Evolutionary conservation across 2,888 invertebrate genomes (phyloP).

Genomic region (Eurytoma californica): DNA sequence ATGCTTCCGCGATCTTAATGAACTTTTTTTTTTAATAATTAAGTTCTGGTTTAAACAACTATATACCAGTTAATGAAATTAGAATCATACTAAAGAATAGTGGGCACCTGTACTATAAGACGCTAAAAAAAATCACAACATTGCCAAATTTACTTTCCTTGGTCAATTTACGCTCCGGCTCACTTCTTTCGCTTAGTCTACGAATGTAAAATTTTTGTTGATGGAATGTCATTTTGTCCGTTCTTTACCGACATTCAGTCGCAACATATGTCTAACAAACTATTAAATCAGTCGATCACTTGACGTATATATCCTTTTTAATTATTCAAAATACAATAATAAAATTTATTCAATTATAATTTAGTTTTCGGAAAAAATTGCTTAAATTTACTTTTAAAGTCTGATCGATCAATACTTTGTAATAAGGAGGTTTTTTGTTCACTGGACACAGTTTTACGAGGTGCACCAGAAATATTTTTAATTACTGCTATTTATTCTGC

Average conservation of each 20-base stretch:
- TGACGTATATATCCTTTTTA: constrained; percentile 3
- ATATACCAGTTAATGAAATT: neutral
- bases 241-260: constrained; percentile 25
- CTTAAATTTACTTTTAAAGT: too few relatives aligned
- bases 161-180: constrained; percentile 4
- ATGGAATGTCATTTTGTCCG: constrained; percentile 37
- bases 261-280: constrained; percentile 17
- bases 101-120: constrained; percentile 33
- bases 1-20: neutral
- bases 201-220: constrained; percentile 2
- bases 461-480: too few relatives aligned
- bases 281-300: neutral
- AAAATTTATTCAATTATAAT: too few relatives aligned
- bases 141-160: constrained; percentile 30
- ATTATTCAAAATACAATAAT: neutral
- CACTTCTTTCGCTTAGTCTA: constrained; percentile 1
- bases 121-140: constrained; percentile 24
- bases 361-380: too few relatives aligned
- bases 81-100: constrained; percentile 17
- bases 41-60: too few relatives aligned
- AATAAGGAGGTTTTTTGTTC: too few relatives aligned
- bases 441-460: too few relatives aligned
- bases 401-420: too few relatives aligned
- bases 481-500: too few relatives aligned
- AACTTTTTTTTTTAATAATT: neutral